A percentile compares a stretch with the other conserved stretches of the same genome.
phyloP scores from a whole-genome alignment of 2,113 vertebrate genomes.

The Bothrops jararaca region DNA sequence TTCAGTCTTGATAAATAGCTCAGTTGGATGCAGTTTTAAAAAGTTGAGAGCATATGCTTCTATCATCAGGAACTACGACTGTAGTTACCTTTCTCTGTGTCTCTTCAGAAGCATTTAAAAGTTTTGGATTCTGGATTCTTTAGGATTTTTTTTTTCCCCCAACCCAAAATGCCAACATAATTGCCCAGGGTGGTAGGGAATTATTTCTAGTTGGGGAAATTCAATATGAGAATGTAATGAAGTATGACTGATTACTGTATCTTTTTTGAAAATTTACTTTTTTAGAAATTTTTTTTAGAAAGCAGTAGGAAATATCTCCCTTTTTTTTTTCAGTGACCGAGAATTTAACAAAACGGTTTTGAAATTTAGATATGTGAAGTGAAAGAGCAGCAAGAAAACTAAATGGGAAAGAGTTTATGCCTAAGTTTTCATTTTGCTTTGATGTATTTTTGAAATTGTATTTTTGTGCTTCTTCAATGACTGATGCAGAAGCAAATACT shows the following conservation, averaged over 20 bases:
- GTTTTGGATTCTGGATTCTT: slow-evolving; percentile 50
- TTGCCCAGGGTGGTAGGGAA: neutral
- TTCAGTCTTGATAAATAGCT: slow-evolving; percentile 63
- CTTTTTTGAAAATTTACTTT: neutral
- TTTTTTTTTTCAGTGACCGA: slow-evolving; percentile 56
- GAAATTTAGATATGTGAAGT: slow-evolving; percentile 43
- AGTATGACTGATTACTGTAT: neutral
- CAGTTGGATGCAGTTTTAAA: slow-evolving; percentile 60
- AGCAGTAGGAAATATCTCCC: neutral
- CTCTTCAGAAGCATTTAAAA: slow-evolving; percentile 64
- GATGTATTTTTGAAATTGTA: slow-evolving; percentile 52
- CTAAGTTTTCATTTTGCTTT: slow-evolving; percentile 48
- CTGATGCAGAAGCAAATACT: slow-evolving; percentile 24
- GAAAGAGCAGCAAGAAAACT: slow-evolving; percentile 59
- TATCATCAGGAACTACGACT: slow-evolving; percentile 57
- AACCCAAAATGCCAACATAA: neutral
- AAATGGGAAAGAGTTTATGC: slow-evolving; percentile 51
- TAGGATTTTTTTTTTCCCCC: slow-evolving; percentile 1
- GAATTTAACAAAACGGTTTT: slow-evolving; percentile 49
- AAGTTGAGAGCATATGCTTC: slow-evolving; percentile 65
- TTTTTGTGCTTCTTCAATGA: slow-evolving; percentile 51
- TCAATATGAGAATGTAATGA: neutral
- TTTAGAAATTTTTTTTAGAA: neutral
- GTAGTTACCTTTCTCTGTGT: slow-evolving; percentile 63
- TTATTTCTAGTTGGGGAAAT: neutral